phyloP scores from a whole-genome alignment of 2,888 invertebrate genomes.

The Cephonodes hylas region DNA sequence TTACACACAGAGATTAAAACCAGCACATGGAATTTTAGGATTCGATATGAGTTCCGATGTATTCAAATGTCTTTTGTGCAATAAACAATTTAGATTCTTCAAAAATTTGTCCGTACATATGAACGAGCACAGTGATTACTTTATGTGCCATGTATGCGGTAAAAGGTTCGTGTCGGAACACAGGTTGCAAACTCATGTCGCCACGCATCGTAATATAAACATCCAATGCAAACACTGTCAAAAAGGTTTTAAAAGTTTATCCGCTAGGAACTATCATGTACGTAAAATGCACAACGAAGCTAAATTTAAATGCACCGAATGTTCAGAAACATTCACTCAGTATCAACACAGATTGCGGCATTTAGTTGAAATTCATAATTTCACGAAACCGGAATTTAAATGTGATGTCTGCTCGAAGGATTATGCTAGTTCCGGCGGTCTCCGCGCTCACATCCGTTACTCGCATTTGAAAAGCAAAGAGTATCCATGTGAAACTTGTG shows the following conservation, averaged over 20 bases:
- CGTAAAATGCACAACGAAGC: slow-evolving; percentile 30
- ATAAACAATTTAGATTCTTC: slow-evolving; percentile 32
- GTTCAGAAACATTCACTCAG: slow-evolving; percentile 22
- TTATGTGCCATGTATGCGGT: slow-evolving; percentile 50
- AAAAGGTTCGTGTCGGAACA: slow-evolving; percentile 40
- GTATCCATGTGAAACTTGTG: slow-evolving; percentile 25
- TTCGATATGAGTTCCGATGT: slow-evolving; percentile 30
- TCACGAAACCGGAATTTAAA: slow-evolving; percentile 27
- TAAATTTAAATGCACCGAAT: slow-evolving; percentile 28
- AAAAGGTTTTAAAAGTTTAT: slow-evolving; percentile 24
- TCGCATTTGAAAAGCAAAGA: slow-evolving; percentile 24
- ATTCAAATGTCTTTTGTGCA: slow-evolving; percentile 29
- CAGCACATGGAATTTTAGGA: slow-evolving; percentile 31
- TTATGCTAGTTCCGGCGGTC: slow-evolving; percentile 24
- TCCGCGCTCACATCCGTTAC: slow-evolving; percentile 24
- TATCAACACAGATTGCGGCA: slow-evolving; percentile 27
- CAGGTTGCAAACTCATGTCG: slow-evolving; percentile 30
- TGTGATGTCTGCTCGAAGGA: slow-evolving; percentile 25
- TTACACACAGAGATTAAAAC: slow-evolving; percentile 17
- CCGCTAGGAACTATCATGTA: slow-evolving; percentile 28
- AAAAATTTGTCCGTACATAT: slow-evolving; percentile 44
- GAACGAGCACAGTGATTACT: slow-evolving; percentile 48
- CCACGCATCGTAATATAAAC: slow-evolving; percentile 26
- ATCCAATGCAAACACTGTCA: slow-evolving; percentile 29
- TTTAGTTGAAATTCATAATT: slow-evolving; percentile 22